phyloP scores from a whole-genome alignment of 2,797 vertebrate species.

The Siniperca scherzeri region DNA sequence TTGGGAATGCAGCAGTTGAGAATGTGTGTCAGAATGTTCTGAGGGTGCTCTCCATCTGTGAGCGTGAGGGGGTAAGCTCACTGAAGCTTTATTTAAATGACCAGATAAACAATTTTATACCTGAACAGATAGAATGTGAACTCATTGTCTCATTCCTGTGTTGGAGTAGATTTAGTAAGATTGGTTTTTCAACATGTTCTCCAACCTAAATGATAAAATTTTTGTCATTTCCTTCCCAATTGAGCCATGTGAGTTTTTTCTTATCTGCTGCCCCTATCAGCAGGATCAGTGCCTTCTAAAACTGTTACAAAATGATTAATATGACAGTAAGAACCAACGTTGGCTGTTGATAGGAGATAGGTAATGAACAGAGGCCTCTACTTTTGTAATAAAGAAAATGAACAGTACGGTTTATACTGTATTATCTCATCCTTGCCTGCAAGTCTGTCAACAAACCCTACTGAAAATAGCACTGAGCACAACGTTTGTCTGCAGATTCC shows the following conservation, averaged over 20 bases:
- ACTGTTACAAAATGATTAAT: too few relatives aligned
- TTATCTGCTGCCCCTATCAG: background rate
- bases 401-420: too few relatives aligned
- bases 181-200: too few relatives aligned
- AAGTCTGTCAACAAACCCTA: background rate
- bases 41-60: conserved; percentile 82
- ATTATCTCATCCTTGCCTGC: background rate
- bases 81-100: background rate
- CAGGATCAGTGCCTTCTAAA: too few relatives aligned
- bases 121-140: background rate
- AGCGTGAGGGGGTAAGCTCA: conserved; percentile 69
- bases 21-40: conserved; percentile 86
- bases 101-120: background rate
- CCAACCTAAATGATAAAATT: too few relatives aligned
- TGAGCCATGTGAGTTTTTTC: background rate
- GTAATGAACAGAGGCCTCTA: too few relatives aligned
- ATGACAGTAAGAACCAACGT: too few relatives aligned
- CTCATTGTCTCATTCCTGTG: background rate
- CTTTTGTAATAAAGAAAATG: too few relatives aligned
- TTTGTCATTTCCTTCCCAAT: too few relatives aligned
- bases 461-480: background rate
- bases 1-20: conserved; percentile 82
- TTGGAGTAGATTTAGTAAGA: too few relatives aligned
- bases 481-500: conserved; percentile 77
- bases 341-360: too few relatives aligned